A percentile compares a stretch with the other conserved stretches of the same genome.
Evolutionary conservation across 2,797 vertebrate species (phyloP).

Genomic region (Peromyscus nudipes): DNA sequence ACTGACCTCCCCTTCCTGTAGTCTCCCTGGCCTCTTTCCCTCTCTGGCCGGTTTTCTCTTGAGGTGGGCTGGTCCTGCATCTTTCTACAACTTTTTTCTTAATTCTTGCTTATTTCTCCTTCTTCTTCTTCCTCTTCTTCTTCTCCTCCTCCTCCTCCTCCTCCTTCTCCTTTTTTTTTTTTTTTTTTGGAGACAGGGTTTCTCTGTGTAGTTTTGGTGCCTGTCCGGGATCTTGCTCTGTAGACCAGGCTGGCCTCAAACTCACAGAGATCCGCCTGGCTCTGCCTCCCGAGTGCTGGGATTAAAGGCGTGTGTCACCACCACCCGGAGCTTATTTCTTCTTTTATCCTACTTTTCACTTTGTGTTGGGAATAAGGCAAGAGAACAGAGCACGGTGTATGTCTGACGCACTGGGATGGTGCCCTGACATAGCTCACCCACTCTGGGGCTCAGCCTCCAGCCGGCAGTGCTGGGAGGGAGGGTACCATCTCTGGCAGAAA

Average conservation of each 20-base stretch:
- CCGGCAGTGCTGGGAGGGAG: background rate
- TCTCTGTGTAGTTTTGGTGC: too few relatives aligned
- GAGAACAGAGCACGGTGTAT: background rate
- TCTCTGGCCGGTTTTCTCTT: background rate
- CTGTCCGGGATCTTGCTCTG: too few relatives aligned
- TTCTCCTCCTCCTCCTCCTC: too few relatives aligned
- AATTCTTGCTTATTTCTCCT: background rate
- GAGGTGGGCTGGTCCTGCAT: background rate
- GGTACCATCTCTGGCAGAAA: background rate
- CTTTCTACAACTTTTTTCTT: background rate
- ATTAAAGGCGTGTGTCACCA: too few relatives aligned
- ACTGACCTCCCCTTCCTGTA: background rate
- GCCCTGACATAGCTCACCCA: background rate
- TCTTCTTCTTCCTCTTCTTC: too few relatives aligned
- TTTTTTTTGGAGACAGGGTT: too few relatives aligned
- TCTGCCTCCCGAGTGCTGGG: too few relatives aligned
- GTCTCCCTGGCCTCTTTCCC: background rate
- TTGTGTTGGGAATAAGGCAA: background rate
- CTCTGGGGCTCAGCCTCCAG: background rate
- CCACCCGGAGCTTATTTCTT: background rate
- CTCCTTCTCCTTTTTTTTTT: too few relatives aligned
- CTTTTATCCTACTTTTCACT: background rate
- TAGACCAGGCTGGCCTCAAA: too few relatives aligned
- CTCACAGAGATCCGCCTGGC: too few relatives aligned
- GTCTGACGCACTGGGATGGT: background rate